Evolutionary conservation across 2,888 invertebrate genomes (phyloP).

Genomic region (Cyrtodaria siliqua): DNA sequence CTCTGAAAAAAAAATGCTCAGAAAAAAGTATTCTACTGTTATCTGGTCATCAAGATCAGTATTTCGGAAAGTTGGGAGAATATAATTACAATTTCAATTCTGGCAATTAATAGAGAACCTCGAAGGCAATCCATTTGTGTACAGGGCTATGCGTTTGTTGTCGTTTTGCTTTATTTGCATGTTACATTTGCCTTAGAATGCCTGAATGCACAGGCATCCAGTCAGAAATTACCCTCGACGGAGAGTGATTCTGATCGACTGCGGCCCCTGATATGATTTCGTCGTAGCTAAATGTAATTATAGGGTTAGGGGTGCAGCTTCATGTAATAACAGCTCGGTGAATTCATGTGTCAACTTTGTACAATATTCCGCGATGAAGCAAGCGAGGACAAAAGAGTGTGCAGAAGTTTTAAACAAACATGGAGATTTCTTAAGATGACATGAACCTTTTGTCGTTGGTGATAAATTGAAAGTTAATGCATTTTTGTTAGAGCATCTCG

Average conservation of each 20-base stretch:
- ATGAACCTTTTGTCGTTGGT: neutral
- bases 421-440: neutral
- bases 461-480: no score
- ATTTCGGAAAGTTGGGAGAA: no score
- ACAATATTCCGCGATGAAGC: constrained; percentile 1
- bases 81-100: no score
- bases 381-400: neutral
- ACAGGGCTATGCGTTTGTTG: no score
- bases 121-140: no score
- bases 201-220: constrained; percentile 13
- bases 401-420: constrained; percentile 1
- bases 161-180: no score
- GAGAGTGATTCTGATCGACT: neutral
- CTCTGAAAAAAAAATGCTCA: no score
- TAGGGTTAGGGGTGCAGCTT: neutral
- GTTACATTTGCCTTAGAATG: neutral
- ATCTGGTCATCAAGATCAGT: no score
- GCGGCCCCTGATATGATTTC: constrained; percentile 3
- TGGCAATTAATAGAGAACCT: no score
- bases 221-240: neutral
- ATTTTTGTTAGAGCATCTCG: no score
- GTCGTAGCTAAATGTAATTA: constrained; percentile 8
- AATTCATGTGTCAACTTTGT: neutral
- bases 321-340: neutral
- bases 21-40: no score